A percentile compares a stretch with the other conserved stretches of the same genome.
These are phyloP conservation scores for Stenotaenia linearis DNA, from an alignment of 2,888 invertebrate species.

Conservation along the genomic window DNA sequence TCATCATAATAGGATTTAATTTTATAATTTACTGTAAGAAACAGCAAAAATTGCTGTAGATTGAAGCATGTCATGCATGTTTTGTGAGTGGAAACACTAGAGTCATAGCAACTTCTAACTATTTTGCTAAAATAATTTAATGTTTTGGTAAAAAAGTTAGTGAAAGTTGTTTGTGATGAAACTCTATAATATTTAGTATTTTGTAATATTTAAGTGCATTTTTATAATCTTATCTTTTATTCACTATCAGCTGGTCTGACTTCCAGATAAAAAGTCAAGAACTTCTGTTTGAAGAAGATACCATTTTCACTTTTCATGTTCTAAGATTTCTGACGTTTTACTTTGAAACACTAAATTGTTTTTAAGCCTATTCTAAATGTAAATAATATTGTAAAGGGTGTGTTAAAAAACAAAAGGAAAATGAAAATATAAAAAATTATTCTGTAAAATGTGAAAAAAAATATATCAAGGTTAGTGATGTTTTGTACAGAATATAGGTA, in stretches of 20 bases:
- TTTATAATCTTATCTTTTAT: slow-evolving; percentile 17
- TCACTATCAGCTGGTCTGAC: slow-evolving; percentile 21
- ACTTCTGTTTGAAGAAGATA: background rate
- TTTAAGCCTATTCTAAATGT: background rate
- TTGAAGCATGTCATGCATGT: no score
- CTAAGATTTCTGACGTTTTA: background rate
- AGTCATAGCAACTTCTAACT: no score
- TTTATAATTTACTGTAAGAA: background rate
- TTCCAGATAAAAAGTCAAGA: slow-evolving; percentile 6
- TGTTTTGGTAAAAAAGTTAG: background rate
- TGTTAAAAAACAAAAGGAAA: background rate
- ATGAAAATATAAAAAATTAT: background rate
- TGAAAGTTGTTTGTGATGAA: background rate
- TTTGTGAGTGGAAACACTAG: no score
- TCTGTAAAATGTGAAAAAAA: background rate
- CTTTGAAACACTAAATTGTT: background rate
- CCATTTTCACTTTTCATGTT: background rate
- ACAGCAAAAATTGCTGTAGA: no score
- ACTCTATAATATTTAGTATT: background rate
- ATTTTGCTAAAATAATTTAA: no score
- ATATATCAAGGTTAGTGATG: background rate
- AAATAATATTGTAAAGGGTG: background rate
- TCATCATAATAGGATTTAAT: background rate
- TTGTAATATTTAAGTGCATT: slow-evolving; percentile 2
- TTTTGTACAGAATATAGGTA: background rate